phyloP scores from a whole-genome alignment of 1,140 invertebrate genomes.

The Mactra quadrangularis region DNA sequence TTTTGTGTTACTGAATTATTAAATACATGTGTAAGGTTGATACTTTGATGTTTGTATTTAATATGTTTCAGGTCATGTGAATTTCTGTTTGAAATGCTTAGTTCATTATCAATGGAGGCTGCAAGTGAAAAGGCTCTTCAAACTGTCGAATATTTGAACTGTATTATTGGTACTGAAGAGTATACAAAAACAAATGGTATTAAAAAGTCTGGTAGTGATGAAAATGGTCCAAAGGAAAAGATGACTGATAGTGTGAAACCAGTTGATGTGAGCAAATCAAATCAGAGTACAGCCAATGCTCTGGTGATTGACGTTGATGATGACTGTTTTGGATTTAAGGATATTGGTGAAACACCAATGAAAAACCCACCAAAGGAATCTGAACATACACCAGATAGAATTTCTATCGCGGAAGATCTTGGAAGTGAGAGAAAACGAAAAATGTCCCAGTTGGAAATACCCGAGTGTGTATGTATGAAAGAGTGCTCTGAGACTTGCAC shows the following conservation, averaged over 20 bases:
- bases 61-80: constrained; percentile 54
- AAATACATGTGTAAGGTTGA: too few relatives aligned
- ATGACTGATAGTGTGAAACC: background rate
- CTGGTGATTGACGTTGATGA: background rate
- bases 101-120: constrained; percentile 35
- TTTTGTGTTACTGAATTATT: too few relatives aligned
- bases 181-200: background rate
- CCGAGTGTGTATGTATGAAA: constrained; percentile 27
- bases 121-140: constrained; percentile 24
- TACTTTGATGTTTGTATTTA: too few relatives aligned
- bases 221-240: background rate
- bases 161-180: constrained; percentile 15
- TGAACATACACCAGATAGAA: constrained; percentile 38
- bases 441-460: constrained; percentile 2
- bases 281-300: background rate
- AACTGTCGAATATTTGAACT: constrained; percentile 17
- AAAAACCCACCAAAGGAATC: background rate
- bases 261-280: background rate
- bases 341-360: background rate
- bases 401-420: constrained; percentile 25
- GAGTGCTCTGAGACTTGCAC: background rate
- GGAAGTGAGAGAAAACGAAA: constrained; percentile 36
- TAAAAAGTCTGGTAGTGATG: background rate
- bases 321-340: constrained; percentile 38
- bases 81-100: constrained; percentile 49